Base-by-base conservation (phyloP, 2,888 invertebrate genomes). In the Yponomeuta evonymella region DNA sequence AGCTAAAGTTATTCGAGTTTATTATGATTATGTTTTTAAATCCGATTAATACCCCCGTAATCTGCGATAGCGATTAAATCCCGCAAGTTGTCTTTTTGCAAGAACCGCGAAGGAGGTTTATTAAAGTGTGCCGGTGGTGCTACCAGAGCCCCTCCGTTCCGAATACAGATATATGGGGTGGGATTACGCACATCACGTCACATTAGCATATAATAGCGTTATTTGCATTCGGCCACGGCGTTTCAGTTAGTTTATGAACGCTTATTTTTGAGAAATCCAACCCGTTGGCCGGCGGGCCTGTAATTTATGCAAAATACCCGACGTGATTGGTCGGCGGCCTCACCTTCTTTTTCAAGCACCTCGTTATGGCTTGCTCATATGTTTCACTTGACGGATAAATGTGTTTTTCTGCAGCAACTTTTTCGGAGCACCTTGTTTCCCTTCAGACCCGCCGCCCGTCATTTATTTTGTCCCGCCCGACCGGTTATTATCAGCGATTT, bases 141-240 rank as follows among this genome's bases (percentile, higher is more conserved):
- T 58, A 15, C 15, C 51, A 58, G n/a, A 58, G 68, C 51, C 51
- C 79, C 78, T 78, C 77, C 78, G 79, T 81, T 81, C 82, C 81
- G 43, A 80, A 79, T 83, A 63, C 79, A 79, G 81, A 78, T 82
- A 83, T 84, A 83, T 79, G 81, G 82, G 81, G 79, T 78, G 81
- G 84, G 83, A 87, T 86, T 88, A 90, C 89, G 86, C 88, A 86
- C 83, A 80, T 83, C 79, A 79, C 83, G 79, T 83, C 79, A 79
- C 80, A 90, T 91, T 90, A 89, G 80, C 90, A 89, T 91, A 89
- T 89, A 90, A 91, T 90, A 81, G 89, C 81, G 86, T 83, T 89
- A 88, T 89, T 90, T 87, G 86, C 89, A 89, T 91, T 87, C 82
- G 82, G 75, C 80, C 82, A 79, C 82, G 78, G 81, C 77, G 81